These are phyloP conservation scores for Xyliphius kryptos DNA, from an alignment of 2,113 vertebrate species.

Conservation along the genomic window DNA sequence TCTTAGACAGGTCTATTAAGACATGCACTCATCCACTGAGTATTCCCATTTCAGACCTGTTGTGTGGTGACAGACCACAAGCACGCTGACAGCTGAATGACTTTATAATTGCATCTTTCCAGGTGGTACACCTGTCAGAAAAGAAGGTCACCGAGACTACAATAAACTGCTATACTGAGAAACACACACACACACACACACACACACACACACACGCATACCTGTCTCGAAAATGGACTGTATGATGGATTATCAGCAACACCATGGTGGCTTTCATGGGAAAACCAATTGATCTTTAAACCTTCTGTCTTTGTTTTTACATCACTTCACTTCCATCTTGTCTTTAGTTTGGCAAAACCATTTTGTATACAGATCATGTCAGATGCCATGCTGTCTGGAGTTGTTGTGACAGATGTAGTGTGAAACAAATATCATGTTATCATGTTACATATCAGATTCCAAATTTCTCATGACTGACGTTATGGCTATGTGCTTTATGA, in stretches of 20 bases:
- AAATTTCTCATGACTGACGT: too few relatives aligned
- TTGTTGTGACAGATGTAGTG: too few relatives aligned
- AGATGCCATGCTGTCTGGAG: background rate
- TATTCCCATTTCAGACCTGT: conserved; percentile 40
- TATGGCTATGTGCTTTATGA: too few relatives aligned
- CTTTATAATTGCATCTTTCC: conserved; percentile 61
- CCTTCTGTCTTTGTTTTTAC: background rate
- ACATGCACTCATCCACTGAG: conserved; percentile 45
- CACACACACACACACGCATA: conserved; percentile 10
- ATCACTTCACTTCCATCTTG: background rate
- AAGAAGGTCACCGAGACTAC: conserved; percentile 20
- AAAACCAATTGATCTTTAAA: background rate
- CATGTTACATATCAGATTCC: too few relatives aligned
- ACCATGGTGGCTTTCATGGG: background rate
- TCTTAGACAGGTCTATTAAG: conserved; percentile 28
- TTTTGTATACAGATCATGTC: background rate
- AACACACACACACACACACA: conserved; percentile 1
- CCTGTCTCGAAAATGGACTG: background rate
- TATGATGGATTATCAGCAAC: background rate
- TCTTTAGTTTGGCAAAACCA: background rate
- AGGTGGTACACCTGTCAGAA: conserved; percentile 55
- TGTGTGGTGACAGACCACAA: conserved; percentile 49
- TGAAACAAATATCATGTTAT: too few relatives aligned
- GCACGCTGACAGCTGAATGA: conserved; percentile 53
- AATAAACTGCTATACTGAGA: background rate